Base-by-base conservation (phyloP, 2,888 invertebrate genomes). In the Ditula angustiorana region DNA sequence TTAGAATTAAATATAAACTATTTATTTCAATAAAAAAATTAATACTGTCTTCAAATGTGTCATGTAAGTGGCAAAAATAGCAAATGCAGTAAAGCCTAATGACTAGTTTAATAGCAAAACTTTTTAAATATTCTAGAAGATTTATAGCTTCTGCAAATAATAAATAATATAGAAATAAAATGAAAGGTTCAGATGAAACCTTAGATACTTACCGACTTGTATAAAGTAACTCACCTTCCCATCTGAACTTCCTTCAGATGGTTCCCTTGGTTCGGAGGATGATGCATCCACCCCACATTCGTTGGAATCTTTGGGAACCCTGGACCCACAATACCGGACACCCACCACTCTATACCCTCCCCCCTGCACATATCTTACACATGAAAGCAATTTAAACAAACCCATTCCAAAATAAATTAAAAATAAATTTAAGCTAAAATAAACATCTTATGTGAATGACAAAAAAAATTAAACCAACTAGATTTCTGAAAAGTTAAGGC, bases 351-450 rank as follows among this genome's bases (percentile, higher is more conserved):
- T 65, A 66, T 67, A 67, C 33, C 66, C 23, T 30, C 70, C 68
- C 16, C 66, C 75, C 16, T 65, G 49, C n/a, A 78, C 64, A 52
- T 74, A 66, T 69, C 68, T 79, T 19, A 67, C 71, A 83, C 80
- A 78, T 28, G 71, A 74, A 73, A 85, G 74, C 68, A 90, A 87
- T 87, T 89, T 90, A 60, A 79, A 73, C 73, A 83, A 78, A 66
- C 70, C 78, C 91, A 91, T 91, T 72, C 64, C 82, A 75, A 79
- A 80, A 84, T n/a, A 78, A 72, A 71, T 62, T 70, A 74, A 67
- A 65, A 69, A 69, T 16, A 59, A 67, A 67, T 35, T n/a, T n/a
- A 53, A 56, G 46, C 49, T 35, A 61, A 71, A 71, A 65, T 63
- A 28, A 65, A 66, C 67, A 37, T 65, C 50, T 61, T 70, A 74